These are phyloP conservation scores for Hycleus cichorii DNA, from an alignment of 1,140 invertebrate genomes.

Conservation along the genomic window DNA sequence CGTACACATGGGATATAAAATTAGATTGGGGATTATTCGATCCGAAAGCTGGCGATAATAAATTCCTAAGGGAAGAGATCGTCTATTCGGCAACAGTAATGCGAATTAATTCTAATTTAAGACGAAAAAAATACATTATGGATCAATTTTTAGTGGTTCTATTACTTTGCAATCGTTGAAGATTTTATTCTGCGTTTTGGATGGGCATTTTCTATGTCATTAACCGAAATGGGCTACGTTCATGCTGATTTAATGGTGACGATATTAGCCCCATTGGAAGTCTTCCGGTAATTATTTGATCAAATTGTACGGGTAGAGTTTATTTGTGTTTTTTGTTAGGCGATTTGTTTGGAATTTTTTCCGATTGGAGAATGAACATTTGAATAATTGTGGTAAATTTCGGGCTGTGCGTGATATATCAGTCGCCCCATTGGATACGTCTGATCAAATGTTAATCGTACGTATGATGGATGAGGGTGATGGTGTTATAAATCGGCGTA, in stretches of 20 bases:
- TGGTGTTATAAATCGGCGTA: slow-evolving; percentile 72
- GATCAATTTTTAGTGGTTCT: slow-evolving; percentile 34
- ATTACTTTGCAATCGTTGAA: slow-evolving; percentile 56
- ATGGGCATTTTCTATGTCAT: slow-evolving; percentile 82
- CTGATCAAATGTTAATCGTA: slow-evolving; percentile 82
- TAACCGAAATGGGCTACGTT: slow-evolving; percentile 76
- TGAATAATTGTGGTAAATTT: slow-evolving; percentile 99
- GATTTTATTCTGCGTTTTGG: slow-evolving; percentile 89
- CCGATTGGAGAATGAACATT: slow-evolving; percentile 97
- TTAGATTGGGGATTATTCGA: slow-evolving; percentile 93
- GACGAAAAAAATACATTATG: not conserved
- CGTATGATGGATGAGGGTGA: slow-evolving; percentile 94
- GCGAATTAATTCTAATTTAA: slow-evolving; percentile 8
- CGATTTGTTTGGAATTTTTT: slow-evolving; percentile 99
- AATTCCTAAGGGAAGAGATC: slow-evolving; percentile 59
- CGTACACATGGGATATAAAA: slow-evolving; percentile 82
- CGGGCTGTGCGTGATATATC: slow-evolving; percentile 97
- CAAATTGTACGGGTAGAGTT: too few species aligned
- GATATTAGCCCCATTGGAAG: slow-evolving; percentile 85
- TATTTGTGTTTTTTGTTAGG: slow-evolving; percentile 44
- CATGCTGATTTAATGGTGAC: slow-evolving; percentile 82
- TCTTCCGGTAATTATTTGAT: slow-evolving; percentile 65
- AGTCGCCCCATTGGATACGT: slow-evolving; percentile 91
- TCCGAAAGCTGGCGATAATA: slow-evolving; percentile 69
- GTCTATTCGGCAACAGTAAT: slow-evolving; percentile 56